Conservation (phyloP, 2,888 invertebrate genomes). For the Dasysyrphus tricinctus region DNA sequence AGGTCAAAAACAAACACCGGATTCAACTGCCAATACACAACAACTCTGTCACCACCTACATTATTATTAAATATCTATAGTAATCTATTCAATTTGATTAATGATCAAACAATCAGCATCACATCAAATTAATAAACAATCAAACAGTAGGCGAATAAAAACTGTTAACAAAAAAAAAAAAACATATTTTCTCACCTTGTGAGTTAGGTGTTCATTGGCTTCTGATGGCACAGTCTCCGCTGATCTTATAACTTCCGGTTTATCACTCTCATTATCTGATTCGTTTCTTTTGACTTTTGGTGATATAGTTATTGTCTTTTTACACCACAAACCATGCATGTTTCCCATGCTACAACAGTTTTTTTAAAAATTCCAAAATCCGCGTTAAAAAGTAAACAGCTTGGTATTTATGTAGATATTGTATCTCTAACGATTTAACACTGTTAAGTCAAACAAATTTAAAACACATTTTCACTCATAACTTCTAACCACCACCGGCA, state of each 20-base stretch:
- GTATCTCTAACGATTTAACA: conserved; percentile 49
- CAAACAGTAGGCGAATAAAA: background rate
- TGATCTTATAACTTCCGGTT: conserved; percentile 69
- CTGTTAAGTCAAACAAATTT: conserved; percentile 10
- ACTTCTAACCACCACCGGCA: background rate
- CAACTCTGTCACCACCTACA: conserved; percentile 19
- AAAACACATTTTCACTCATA: conserved; percentile 17
- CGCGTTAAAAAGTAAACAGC: background rate
- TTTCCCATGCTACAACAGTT: conserved; percentile 81
- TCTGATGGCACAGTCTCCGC: conserved; percentile 36
- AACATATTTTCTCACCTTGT: conserved; percentile 57
- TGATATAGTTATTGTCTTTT: conserved; percentile 78
- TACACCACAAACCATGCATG: conserved; percentile 83
- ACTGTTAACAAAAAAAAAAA: background rate
- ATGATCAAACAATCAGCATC: conserved; percentile 17
- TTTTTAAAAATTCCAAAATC: background rate
- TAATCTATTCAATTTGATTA: conserved; percentile 40
- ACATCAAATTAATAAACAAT: conserved; percentile 28
- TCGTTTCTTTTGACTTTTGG: conserved; percentile 57
- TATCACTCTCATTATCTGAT: conserved; percentile 50
- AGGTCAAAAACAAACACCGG: conserved; percentile 37
- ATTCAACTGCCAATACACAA: conserved; percentile 37
- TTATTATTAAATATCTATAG: background rate
- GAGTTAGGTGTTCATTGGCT: conserved; percentile 52
- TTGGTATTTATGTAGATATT: background rate